These are phyloP conservation scores for Chaunax sp. DNA, from an alignment of 2,797 vertebrate genomes.

Conservation along the genomic window DNA sequence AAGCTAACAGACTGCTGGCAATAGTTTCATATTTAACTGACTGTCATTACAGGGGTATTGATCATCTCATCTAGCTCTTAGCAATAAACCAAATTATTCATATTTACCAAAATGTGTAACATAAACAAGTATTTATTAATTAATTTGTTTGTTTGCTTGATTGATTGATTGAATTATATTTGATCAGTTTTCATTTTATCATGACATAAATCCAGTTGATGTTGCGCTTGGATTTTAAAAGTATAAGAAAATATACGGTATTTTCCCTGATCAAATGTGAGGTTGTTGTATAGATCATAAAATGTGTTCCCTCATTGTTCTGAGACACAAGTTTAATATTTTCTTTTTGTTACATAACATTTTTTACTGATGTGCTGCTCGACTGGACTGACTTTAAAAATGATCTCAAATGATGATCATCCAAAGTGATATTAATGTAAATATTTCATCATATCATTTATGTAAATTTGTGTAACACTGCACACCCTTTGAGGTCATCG, in stretches of 20 bases:
- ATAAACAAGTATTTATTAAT: not conserved
- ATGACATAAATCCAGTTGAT: not conserved
- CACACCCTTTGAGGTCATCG: too few species aligned
- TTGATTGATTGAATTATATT: slow-evolving; percentile 16
- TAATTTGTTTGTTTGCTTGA: not conserved
- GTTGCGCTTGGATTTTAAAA: slow-evolving; percentile 7
- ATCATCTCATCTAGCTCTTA: slow-evolving; percentile 1
- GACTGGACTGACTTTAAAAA: slow-evolving; percentile 1
- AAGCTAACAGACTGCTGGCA: too few species aligned
- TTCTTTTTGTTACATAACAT: slow-evolving; percentile 30
- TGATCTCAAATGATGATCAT: slow-evolving; percentile 14
- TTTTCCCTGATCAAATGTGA: slow-evolving; percentile 15
- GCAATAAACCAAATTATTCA: not conserved
- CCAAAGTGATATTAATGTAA: slow-evolving; percentile 37
- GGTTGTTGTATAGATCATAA: slow-evolving; percentile 38
- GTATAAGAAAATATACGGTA: not conserved
- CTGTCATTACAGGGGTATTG: not conserved
- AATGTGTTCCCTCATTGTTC: slow-evolving; percentile 17
- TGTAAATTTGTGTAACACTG: too few species aligned
- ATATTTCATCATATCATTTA: slow-evolving; percentile 36
- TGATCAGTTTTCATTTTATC: not conserved
- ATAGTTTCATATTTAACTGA: not conserved
- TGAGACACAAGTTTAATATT: slow-evolving; percentile 34
- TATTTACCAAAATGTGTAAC: not conserved
- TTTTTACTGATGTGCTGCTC: slow-evolving; percentile 30